Percentiles rank a stretch among this genome's conserved stretches.
phyloP scores from a whole-genome alignment of 92 coral and sea anemone species.

The Zoanthus gigantus region DNA sequence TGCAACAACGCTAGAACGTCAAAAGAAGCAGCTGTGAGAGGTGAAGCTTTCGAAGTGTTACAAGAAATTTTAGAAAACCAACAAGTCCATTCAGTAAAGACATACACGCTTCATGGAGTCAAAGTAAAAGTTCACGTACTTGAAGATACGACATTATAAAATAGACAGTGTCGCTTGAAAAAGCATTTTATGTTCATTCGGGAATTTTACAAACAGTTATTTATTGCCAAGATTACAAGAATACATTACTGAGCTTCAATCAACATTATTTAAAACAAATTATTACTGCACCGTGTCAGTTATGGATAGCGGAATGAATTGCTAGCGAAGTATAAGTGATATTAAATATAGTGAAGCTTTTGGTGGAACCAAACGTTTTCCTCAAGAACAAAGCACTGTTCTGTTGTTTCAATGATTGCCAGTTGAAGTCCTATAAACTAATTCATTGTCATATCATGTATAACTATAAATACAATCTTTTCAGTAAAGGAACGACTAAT shows the following conservation, averaged over 20 bases:
- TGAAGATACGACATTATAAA: constrained; percentile 30
- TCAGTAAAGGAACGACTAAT: too few species aligned
- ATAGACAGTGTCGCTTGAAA: neutral
- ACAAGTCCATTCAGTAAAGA: constrained; percentile 7
- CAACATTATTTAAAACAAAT: neutral
- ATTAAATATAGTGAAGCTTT: too few species aligned
- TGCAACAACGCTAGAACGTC: neutral
- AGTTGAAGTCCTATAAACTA: too few species aligned
- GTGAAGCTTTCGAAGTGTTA: constrained; percentile 23
- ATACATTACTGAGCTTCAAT: neutral
- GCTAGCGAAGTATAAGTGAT: neutral
- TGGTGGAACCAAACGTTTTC: too few species aligned
- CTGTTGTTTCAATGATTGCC: too few species aligned
- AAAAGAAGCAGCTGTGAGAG: neutral
- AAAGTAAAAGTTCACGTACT: constrained; percentile 39
- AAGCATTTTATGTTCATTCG: neutral
- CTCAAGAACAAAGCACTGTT: too few species aligned
- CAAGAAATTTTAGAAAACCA: constrained; percentile 45
- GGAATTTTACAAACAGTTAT: neutral
- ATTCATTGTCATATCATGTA: too few species aligned
- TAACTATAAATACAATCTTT: too few species aligned
- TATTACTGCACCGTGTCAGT: neutral
- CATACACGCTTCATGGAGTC: constrained; percentile 15
- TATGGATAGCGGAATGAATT: neutral
- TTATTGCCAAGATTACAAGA: neutral